Evolutionary conservation across 2,113 vertebrate species (phyloP).

Genomic region (Tetrao urogallus): DNA sequence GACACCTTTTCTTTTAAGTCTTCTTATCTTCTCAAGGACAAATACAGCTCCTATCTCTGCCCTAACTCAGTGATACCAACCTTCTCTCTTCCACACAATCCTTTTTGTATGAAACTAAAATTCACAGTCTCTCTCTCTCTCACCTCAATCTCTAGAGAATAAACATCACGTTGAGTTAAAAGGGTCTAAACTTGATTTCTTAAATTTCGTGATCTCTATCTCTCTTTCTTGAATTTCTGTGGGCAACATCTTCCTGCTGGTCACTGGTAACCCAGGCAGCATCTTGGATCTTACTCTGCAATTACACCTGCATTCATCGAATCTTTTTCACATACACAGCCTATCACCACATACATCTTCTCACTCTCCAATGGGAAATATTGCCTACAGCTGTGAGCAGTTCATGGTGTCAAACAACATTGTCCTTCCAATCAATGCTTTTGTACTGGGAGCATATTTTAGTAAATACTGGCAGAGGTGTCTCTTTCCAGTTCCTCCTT

Average conservation of each 20-base stretch:
- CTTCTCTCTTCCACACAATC: background rate
- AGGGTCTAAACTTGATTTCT: background rate
- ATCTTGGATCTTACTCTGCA: background rate
- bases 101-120: background rate
- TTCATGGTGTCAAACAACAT: background rate
- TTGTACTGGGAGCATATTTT: background rate
- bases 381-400: background rate
- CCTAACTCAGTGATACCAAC: background rate
- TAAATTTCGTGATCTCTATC: background rate
- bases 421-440: background rate
- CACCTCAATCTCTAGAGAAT: background rate
- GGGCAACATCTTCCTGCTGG: background rate
- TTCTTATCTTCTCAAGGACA: background rate
- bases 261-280: background rate
- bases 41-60: background rate
- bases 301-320: background rate
- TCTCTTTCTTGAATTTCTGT: background rate
- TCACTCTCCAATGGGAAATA: background rate
- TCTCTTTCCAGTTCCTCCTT: background rate
- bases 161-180: background rate
- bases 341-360: background rate
- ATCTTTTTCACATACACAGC: background rate
- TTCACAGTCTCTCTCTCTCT: background rate
- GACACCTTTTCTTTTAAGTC: slow-evolving; percentile 9
- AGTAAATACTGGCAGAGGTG: background rate